Evolutionary conservation across 2,113 vertebrate genomes (phyloP).

Genomic region (Mastomys natalensis): DNA sequence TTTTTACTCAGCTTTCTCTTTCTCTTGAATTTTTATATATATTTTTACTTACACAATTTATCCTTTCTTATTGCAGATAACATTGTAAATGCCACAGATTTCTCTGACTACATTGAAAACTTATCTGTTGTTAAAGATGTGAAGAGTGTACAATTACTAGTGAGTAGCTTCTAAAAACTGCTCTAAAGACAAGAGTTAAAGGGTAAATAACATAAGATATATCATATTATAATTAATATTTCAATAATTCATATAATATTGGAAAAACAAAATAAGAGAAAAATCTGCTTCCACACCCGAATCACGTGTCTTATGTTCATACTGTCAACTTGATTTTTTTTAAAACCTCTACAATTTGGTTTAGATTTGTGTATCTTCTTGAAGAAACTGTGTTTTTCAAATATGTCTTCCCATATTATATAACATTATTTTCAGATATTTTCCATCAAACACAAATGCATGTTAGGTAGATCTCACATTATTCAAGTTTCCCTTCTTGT

Average conservation of each 20-base stretch:
- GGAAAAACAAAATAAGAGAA: not conserved
- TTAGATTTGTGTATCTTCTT: not conserved
- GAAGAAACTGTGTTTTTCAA: not conserved
- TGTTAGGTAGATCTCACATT: not conserved
- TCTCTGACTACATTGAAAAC: not conserved
- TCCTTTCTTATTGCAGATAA: not conserved
- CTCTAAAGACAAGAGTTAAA: not conserved
- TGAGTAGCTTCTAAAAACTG: not conserved
- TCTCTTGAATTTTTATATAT: not conserved
- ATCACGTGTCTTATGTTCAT: not conserved
- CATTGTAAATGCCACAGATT: not conserved
- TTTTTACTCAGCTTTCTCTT: constrained; percentile 9
- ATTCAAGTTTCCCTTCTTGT: not conserved
- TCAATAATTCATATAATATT: not conserved
- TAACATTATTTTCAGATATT: not conserved
- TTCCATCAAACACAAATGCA: not conserved
- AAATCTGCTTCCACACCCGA: not conserved
- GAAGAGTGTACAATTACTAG: not conserved
- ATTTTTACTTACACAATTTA: not conserved
- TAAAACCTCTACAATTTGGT: not conserved
- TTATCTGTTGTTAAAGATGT: not conserved
- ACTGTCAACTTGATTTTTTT: not conserved
- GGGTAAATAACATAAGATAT: not conserved
- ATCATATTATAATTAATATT: not conserved
- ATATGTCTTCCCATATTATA: too few species aligned